Base-by-base conservation (phyloP, 2,888 invertebrate species). In the Hypsopygia costalis region DNA sequence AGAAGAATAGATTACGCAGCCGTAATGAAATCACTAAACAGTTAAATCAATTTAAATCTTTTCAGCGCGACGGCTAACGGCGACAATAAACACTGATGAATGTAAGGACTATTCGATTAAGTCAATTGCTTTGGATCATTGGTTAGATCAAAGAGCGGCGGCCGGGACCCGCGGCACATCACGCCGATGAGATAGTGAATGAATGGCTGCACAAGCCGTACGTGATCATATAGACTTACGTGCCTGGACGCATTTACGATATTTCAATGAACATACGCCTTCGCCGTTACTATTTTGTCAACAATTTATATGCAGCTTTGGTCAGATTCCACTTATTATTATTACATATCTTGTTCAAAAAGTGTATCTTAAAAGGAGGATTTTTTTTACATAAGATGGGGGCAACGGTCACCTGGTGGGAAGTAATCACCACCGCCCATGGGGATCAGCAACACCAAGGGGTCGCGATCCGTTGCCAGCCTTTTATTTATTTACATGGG, bases 101-200 rank as follows among this genome's bases (percentile, higher is more conserved):
- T 62, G 62, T 60, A 60, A 63, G 68, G 64, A 60, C 58, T 59
- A 80, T 77, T 76, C 67, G 69, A 81, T 81, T 81, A 76, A 69
- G 62, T 71, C 78, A 76, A 81, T 81, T 77, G 76, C 46, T 46
- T 25, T 25, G 31, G 5, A 16, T 8, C 12, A 31, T 31, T 16
- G 39, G 16, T 20, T 27, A 39, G 64, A 64, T 69, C 66, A 69
- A 67, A 69, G 69, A 62, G 62, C 64, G 51, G 25, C 25, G 25
- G 50, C 58, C 36, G 47, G 32, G 45, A 28, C 21, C 42, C 39
- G 37, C 31, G 44, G 44, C 44, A 47, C 41, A 25, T 3, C 25
- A 25, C n/a, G 25, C 6, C n/a, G 8, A 3, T 6, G 25, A 5
- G 25, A 25, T 25, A 37, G 34, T 60, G 58, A 68, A 66, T 68